Conservation (phyloP, 2,113 vertebrate species). For the Furnarius figulus region DNA sequence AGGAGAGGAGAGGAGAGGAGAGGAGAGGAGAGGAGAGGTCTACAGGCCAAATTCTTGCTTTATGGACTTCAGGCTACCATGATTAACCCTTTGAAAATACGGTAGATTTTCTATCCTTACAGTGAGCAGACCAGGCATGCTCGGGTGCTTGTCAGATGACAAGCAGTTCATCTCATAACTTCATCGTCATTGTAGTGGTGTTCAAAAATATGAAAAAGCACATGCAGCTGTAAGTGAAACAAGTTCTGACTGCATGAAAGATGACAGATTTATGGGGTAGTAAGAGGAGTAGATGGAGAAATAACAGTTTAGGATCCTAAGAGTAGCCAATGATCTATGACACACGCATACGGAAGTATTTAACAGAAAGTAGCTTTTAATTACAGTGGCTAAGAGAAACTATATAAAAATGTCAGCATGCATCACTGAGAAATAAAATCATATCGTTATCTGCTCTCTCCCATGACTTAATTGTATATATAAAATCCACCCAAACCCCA, state of each 20-base stretch:
- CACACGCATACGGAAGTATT: neutral
- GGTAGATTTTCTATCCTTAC: neutral
- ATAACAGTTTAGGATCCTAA: neutral
- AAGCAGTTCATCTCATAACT: neutral
- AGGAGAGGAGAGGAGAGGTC: neutral
- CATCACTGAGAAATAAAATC: neutral
- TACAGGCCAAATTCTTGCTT: neutral
- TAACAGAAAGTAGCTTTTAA: conserved; percentile 24
- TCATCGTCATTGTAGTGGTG: neutral
- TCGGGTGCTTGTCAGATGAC: neutral
- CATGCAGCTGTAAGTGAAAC: neutral
- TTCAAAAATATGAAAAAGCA: neutral
- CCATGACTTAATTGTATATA: neutral
- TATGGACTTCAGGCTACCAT: neutral
- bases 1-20: neutral
- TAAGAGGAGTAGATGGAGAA: neutral
- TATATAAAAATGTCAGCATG: conserved; percentile 21
- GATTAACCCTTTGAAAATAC: neutral
- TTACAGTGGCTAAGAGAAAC: neutral
- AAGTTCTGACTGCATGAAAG: neutral
- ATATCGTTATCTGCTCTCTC: neutral
- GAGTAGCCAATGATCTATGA: neutral
- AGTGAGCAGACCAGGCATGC: accelerated
- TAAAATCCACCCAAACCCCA: neutral
- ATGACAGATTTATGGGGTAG: conserved; percentile 21